These are phyloP conservation scores for Chrysodeixis includens DNA, from an alignment of 2,888 invertebrate genomes.

Conservation along the genomic window DNA sequence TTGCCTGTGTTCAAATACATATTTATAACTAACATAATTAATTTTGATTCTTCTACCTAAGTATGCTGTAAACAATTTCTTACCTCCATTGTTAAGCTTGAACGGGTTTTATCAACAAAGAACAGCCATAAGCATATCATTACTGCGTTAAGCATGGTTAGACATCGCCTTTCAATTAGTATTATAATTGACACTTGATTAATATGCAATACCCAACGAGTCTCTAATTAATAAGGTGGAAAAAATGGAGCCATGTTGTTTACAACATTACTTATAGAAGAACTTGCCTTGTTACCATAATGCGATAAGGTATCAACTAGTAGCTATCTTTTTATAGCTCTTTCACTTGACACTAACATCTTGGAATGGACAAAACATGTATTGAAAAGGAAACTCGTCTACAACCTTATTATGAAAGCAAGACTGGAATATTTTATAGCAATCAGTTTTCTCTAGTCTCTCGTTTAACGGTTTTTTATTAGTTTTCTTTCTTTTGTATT, in stretches of 20 bases:
- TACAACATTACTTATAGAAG: conserved; percentile 9
- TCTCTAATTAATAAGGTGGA: conserved; percentile 8
- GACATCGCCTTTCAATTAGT: background rate
- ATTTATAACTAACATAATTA: background rate
- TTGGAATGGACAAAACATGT: conserved; percentile 32
- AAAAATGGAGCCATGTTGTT: background rate
- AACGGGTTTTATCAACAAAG: background rate
- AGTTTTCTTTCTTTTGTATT: background rate
- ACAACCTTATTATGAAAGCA: conserved; percentile 32
- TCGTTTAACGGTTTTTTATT: background rate
- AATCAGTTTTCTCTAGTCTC: conserved; percentile 35
- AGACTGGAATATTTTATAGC: conserved; percentile 24
- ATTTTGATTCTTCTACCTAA: background rate
- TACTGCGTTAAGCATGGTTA: conserved; percentile 6
- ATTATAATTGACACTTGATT: conserved; percentile 7
- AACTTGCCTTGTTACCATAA: conserved; percentile 18
- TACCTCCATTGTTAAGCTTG: background rate
- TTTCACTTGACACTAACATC: conserved; percentile 33
- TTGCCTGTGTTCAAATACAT: background rate
- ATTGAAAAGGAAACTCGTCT: conserved; percentile 42
- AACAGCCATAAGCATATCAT: conserved; percentile 3
- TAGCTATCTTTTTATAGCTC: conserved; percentile 26
- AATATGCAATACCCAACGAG: background rate
- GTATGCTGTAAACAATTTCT: background rate
- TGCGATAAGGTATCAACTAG: conserved; percentile 17